Evolutionary conservation across 2,888 invertebrate genomes (phyloP).

Genomic region (Sarcophaga subvicina): DNA sequence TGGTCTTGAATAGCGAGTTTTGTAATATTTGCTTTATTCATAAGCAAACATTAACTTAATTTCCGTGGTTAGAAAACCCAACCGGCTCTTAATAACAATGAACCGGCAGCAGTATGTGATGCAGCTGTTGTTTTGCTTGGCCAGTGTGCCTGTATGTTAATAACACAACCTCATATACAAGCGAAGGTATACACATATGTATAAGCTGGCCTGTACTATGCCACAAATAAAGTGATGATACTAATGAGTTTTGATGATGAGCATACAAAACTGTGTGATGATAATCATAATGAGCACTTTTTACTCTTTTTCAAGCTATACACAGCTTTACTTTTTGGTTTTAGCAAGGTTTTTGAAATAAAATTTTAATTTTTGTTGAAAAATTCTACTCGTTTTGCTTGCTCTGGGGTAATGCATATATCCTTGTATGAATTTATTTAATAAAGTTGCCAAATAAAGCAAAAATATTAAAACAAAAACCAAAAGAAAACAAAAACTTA

Average conservation of each 20-base stretch:
- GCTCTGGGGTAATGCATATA: too few species aligned
- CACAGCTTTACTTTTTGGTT: background rate
- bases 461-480: too few species aligned
- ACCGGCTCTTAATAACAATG: conserved; percentile 32
- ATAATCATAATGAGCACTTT: background rate
- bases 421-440: conserved; percentile 10
- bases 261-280: conserved; percentile 27
- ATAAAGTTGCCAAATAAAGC: conserved; percentile 13
- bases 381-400: too few species aligned
- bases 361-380: background rate
- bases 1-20: conserved; percentile 33
- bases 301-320: background rate
- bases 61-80: conserved; percentile 71
- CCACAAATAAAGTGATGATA: conserved; percentile 33
- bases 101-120: background rate
- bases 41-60: conserved; percentile 81
- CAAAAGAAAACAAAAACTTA: too few species aligned
- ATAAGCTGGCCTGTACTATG: background rate
- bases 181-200: background rate
- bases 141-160: background rate
- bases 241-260: conserved; percentile 58
- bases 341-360: background rate
- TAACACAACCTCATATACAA: background rate
- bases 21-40: conserved; percentile 78
- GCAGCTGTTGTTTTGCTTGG: background rate